These are phyloP conservation scores for Sylvicapra grimmia DNA, from an alignment of 2,113 vertebrate species.

Conservation along the genomic window DNA sequence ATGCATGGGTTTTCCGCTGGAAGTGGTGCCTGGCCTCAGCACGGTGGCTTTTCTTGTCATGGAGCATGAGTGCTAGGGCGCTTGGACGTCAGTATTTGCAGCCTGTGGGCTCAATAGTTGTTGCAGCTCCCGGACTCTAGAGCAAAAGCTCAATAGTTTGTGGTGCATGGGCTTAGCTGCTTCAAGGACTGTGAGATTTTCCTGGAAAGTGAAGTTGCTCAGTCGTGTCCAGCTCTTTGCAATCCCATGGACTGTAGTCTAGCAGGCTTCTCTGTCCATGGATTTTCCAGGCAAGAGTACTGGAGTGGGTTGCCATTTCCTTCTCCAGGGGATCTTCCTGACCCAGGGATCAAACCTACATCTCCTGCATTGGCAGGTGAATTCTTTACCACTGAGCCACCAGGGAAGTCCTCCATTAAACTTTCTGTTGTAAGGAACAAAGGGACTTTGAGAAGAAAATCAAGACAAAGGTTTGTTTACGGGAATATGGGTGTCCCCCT, in stretches of 20 bases:
- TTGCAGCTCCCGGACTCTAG: neutral
- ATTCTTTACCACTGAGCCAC: neutral
- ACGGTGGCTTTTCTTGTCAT: neutral
- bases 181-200: neutral
- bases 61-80: fast-evolving
- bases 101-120: neutral
- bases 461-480: neutral
- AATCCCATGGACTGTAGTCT: too few relatives aligned
- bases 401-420: neutral
- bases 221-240: too few relatives aligned
- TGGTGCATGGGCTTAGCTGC: neutral
- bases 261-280: too few relatives aligned
- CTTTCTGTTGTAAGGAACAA: neutral
- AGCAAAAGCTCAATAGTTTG: neutral
- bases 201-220: neutral
- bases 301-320: too few relatives aligned
- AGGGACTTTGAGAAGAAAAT: neutral
- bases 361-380: neutral
- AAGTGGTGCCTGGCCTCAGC: neutral
- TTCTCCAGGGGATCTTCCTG: neutral
- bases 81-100: neutral
- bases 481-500: neutral
- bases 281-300: too few relatives aligned
- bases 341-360: neutral
- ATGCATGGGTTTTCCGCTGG: neutral